These are phyloP conservation scores for Ophion ellenae DNA, from an alignment of 2,888 invertebrate genomes.

Conservation along the genomic window DNA sequence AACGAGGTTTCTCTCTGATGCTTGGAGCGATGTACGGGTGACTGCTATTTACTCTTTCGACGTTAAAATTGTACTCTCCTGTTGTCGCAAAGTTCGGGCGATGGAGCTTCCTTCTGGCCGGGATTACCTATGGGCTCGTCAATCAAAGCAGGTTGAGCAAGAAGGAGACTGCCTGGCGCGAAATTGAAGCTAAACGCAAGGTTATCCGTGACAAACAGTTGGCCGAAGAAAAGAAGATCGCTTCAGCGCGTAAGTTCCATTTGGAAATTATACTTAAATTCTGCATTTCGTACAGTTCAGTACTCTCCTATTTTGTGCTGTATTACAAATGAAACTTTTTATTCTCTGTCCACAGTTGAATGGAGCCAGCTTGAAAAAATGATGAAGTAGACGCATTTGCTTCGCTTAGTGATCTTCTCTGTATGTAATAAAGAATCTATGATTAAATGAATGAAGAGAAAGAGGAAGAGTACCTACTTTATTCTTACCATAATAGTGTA, in stretches of 20 bases:
- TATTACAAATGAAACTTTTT: constrained; percentile 72
- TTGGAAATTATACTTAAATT: neutral
- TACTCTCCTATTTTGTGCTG: neutral
- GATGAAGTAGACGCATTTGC: constrained; percentile 50
- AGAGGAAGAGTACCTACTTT: neutral
- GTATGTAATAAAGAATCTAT: constrained; percentile 48
- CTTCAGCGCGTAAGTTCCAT: constrained; percentile 85
- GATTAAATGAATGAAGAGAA: constrained; percentile 36
- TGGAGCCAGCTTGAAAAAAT: constrained; percentile 75
- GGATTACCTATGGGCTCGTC: constrained; percentile 90
- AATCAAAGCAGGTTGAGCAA: constrained; percentile 89
- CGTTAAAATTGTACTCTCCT: neutral
- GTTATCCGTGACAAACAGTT: constrained; percentile 89
- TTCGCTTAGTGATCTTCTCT: constrained; percentile 61
- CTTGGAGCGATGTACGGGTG: no score
- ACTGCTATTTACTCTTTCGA: no score
- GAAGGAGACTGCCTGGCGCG: constrained; percentile 88
- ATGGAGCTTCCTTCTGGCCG: constrained; percentile 91
- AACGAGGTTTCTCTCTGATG: no score
- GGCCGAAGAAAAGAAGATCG: constrained; percentile 89
- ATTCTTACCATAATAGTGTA: neutral
- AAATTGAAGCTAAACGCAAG: constrained; percentile 89
- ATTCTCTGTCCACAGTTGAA: constrained; percentile 83
- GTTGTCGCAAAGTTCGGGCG: constrained; percentile 88
- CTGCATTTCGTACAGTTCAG: no score